Base-by-base conservation (phyloP, 2,888 invertebrate genomes). In the Aphidoletes aphidimyza region DNA sequence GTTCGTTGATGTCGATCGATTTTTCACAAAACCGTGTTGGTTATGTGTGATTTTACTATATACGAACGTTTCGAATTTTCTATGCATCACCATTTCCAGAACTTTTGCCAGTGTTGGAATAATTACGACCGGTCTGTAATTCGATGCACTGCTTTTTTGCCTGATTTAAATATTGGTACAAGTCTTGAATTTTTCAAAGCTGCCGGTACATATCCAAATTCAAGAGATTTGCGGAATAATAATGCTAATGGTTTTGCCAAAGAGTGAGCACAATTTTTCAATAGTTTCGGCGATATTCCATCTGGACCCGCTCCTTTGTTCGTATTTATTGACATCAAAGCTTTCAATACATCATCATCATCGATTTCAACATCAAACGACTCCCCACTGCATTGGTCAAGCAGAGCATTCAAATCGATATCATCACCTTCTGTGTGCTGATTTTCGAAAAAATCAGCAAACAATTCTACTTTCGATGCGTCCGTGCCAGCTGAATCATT, bases 231-330 rank as follows among this genome's bases (percentile, higher is more conserved):
- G 22, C 49, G 14, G n/a, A 49, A 84, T n/a, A 84, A 22, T 6
- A 2, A 1, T 34, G 36, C 22, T 5, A 84, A 36, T n/a, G 84
- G 84, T 49, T 36, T 22, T 1, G 36, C 3, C 14, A 84, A 36
- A n/a, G 36, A 47, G 19, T 49, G 14, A 8, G 84, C 84, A 22
- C 84, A 84, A 5, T 54, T 49, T 36, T 49, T 49, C 49, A 84
- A 34, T n/a, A 84, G 19, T 9, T 49, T 36, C 22, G 84, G 84
- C 8, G 84, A 84, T 34, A 84, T 84, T 0, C 36, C 36, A 34
- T 84, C 84, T 0, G 84, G 54, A 6, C 84, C 84, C 19, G n/a
- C 36, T 34, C 84, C 84, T 30, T 84, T 84, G 14, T 47, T 84
- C 8, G n/a, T 36, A 8, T 84, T n/a, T 6, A 84, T 14, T 11